phyloP scores from a whole-genome alignment of 2,113 vertebrate species.

The Ariopsis seemanni region DNA sequence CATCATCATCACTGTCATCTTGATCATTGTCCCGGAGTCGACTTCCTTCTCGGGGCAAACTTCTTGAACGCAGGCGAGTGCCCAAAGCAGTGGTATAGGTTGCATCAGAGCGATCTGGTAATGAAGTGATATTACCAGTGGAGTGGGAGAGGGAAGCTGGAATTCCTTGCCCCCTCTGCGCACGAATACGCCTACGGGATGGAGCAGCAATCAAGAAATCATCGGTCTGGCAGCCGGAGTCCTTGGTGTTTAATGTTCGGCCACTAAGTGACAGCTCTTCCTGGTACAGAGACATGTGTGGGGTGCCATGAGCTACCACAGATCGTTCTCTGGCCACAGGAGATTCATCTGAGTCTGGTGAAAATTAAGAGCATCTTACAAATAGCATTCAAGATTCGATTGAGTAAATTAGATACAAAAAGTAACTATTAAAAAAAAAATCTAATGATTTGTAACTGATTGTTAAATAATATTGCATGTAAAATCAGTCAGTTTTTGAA shows the following conservation, averaged over 20 bases:
- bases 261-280: conserved; percentile 81
- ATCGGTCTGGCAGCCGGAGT: conserved; percentile 97
- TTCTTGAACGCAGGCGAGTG: conserved; percentile 87
- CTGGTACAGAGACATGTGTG: conserved; percentile 79
- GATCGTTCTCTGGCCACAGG: conserved; percentile 96
- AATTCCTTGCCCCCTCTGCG: conserved; percentile 90
- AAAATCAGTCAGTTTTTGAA: too few species aligned
- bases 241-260: conserved; percentile 84
- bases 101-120: conserved; percentile 85
- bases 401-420: background rate
- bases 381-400: background rate
- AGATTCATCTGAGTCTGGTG: conserved; percentile 93
- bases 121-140: conserved; percentile 90
- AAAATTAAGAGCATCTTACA: conserved; percentile 20
- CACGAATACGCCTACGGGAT: conserved; percentile 90
- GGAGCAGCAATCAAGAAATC: conserved; percentile 95
- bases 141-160: conserved; percentile 92
- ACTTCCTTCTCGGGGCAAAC: conserved; percentile 90
- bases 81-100: conserved; percentile 78
- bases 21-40: conserved; percentile 83
- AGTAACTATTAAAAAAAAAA: background rate
- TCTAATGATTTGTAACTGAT: background rate
- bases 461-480: too few species aligned
- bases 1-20: conserved; percentile 70
- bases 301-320: conserved; percentile 89